Base-by-base conservation (phyloP, 2,797 vertebrate genomes). In the Tadarida brasiliensis region DNA sequence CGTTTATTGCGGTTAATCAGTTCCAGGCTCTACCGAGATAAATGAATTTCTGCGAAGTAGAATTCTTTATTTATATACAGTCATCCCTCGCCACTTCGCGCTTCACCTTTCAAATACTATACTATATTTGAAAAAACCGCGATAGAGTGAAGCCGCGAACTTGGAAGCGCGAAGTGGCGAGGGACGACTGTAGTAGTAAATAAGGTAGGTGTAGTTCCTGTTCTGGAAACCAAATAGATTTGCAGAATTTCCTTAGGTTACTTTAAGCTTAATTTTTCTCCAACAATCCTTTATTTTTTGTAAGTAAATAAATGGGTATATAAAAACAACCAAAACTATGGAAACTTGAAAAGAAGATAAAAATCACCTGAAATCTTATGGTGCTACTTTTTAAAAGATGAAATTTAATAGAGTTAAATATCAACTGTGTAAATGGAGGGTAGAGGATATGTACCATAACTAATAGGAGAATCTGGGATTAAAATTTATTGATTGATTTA, bases 371-470 rank as follows among this genome's bases (percentile, higher is more conserved):
- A 76, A 63, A 54, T 76, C 35, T 59, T 56, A 22, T 39, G 73
- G 30, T 17, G 20, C 28, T 59, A 49, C 49, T 90, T 81, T 81
- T 33, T 71, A 35, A 80, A 61, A 73, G 33, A 63, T 88, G 35
- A 91, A 82, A 85, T 63, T 80, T 84, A 91, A 44, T 81, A 70
- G 59, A 74, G 33, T 33, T 49, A 70, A 96, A 87, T 85, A n/a
- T 76, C 59, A 22, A 2, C 47, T 30, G 24, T 65, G 22, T 86
- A 47, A 71, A n/a, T 65, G 56, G 67, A 49, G 47, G 9, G 28
- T 63, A n/a, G 30, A 16, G 19, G 10, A 91, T 22, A 44, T 70
- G 30, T 82, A 51, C 33, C 14, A 33, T 54, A 59, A 73, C 12
- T 26, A n/a, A 67, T 56, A 80, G 33, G 47, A 74, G 16, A 30